Percentiles rank a stretch among this genome's conserved stretches.
phyloP scores from a whole-genome alignment of 92 coral and sea anemone species.

The Heteractis magnifica region DNA sequence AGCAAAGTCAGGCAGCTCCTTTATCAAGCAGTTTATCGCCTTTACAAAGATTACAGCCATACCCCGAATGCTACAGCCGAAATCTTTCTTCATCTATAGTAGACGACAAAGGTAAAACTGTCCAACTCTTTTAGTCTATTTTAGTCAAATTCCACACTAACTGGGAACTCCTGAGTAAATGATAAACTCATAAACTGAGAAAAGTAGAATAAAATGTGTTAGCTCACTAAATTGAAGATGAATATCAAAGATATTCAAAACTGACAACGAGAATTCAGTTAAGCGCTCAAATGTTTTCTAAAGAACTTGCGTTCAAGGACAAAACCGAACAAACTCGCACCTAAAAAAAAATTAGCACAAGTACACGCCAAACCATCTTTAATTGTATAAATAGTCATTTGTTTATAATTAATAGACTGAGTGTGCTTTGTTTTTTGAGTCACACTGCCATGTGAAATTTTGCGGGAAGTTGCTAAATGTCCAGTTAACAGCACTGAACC shows the following conservation, averaged over 20 bases:
- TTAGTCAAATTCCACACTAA: neutral
- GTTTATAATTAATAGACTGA: neutral
- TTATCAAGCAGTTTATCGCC: slow-evolving; percentile 19
- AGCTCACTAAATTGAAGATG: too few relatives aligned
- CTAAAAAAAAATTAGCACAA: too few relatives aligned
- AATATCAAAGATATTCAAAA: too few relatives aligned
- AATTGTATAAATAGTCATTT: neutral
- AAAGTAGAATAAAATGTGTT: too few relatives aligned
- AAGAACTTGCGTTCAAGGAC: too few relatives aligned
- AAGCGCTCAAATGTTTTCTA: too few relatives aligned
- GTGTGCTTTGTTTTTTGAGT: neutral
- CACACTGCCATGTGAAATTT: neutral
- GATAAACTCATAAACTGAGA: too few relatives aligned
- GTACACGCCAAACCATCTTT: too few relatives aligned
- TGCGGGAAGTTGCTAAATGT: neutral
- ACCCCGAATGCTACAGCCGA: slow-evolving; percentile 24
- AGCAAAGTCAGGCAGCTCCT: slow-evolving; percentile 19
- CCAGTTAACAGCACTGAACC: neutral
- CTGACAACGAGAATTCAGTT: too few relatives aligned
- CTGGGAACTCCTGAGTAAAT: too few relatives aligned
- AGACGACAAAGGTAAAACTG: slow-evolving; percentile 23
- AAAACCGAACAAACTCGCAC: too few relatives aligned
- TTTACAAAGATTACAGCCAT: slow-evolving; percentile 34
- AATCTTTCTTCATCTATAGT: neutral
- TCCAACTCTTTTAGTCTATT: neutral